Conservation (phyloP, 2,888 invertebrate genomes). For the Ormyrus rosae region DNA sequence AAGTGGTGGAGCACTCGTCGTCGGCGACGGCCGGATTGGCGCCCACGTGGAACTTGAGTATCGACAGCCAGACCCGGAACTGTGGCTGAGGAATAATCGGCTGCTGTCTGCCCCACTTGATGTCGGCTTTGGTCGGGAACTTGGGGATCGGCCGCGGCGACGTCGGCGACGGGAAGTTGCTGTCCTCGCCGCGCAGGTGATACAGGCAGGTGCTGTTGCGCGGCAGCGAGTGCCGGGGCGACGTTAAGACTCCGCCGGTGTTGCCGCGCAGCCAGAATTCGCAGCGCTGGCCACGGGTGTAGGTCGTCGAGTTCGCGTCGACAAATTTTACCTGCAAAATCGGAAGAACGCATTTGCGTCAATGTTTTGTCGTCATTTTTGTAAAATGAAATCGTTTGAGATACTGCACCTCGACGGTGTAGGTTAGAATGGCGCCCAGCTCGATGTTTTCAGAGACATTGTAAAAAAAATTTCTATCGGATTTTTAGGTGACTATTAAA, state of each 20-base stretch:
- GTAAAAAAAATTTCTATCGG: too few species aligned
- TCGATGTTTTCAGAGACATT: too few species aligned
- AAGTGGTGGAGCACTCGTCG: constrained; percentile 88
- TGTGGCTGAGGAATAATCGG: constrained; percentile 80
- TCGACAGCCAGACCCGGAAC: constrained; percentile 90
- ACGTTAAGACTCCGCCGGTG: constrained; percentile 87
- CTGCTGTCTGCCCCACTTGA: constrained; percentile 77
- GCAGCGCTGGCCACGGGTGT: constrained; percentile 90
- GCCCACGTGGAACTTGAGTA: constrained; percentile 90
- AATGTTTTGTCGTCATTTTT: too few species aligned
- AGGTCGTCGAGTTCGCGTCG: constrained; percentile 88
- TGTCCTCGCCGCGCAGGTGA: constrained; percentile 83
- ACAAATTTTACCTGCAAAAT: constrained; percentile 85
- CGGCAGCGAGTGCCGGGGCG: constrained; percentile 90
- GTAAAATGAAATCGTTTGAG: too few species aligned
- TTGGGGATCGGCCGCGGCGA: constrained; percentile 73
- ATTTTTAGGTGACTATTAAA: too few species aligned
- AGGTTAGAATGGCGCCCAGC: too few species aligned
- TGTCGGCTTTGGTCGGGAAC: constrained; percentile 72
- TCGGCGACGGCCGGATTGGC: constrained; percentile 82
- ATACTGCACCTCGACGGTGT: too few species aligned
- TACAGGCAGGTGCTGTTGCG: constrained; percentile 93
- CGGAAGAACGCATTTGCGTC: too few species aligned
- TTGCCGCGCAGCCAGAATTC: constrained; percentile 92
- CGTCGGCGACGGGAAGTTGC: constrained; percentile 79